These are phyloP conservation scores for Leptodactylus fallax DNA, from an alignment of 2,797 vertebrate species.

Conservation along the genomic window DNA sequence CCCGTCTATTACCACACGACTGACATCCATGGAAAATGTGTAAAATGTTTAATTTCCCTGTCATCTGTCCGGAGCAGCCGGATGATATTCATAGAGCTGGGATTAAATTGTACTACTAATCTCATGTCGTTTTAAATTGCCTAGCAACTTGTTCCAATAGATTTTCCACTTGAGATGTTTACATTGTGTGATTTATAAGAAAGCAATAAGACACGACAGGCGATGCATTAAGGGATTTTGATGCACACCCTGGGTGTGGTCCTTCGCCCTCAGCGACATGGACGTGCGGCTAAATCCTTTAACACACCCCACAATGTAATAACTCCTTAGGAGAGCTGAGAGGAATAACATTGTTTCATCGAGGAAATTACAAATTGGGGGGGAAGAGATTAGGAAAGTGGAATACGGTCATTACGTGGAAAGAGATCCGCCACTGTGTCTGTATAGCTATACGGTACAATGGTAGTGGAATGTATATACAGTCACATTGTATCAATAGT, in stretches of 20 bases:
- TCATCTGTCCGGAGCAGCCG: neutral
- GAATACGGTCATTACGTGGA: neutral
- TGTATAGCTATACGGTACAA: neutral
- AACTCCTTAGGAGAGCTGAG: conserved; percentile 9
- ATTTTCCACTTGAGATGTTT: conserved; percentile 63
- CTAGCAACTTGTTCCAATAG: conserved; percentile 58
- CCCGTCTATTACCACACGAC: neutral
- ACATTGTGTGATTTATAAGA: conserved; percentile 55
- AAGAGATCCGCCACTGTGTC: neutral
- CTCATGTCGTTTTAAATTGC: conserved; percentile 38
- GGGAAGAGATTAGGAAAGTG: conserved; percentile 9
- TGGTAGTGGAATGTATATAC: neutral
- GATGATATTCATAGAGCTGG: conserved; percentile 24
- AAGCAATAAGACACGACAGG: conserved; percentile 57
- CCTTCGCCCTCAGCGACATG: conserved; percentile 10
- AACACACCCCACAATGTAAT: conserved; percentile 37
- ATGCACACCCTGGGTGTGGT: conserved; percentile 54
- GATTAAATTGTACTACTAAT: conserved; percentile 61
- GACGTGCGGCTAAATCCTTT: conserved; percentile 33
- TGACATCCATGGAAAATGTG: conserved; percentile 26
- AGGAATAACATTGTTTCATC: conserved; percentile 20
- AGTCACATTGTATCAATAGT: neutral
- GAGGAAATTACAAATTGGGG: conserved; percentile 34
- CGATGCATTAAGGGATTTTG: conserved; percentile 53
- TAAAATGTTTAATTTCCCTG: conserved; percentile 32